Evolutionary conservation across 2,113 vertebrate genomes (phyloP).

Genomic region (Barnardius zonarius): DNA sequence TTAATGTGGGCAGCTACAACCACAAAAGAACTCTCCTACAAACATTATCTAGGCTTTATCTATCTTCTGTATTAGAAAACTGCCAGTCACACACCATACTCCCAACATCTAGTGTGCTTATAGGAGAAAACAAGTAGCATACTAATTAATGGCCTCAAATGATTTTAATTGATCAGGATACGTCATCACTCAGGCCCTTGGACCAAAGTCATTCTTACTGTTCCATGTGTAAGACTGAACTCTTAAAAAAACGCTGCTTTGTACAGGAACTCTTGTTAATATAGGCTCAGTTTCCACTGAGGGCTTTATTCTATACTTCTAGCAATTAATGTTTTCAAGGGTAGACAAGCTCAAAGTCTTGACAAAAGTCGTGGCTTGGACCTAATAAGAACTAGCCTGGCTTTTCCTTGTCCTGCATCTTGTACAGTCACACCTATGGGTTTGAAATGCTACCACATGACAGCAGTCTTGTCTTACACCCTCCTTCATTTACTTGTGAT

Average conservation of each 20-base stretch:
- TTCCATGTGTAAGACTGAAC: not conserved
- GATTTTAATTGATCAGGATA: not conserved
- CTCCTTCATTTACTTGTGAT: not conserved
- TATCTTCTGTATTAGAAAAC: not conserved
- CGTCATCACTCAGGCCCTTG: not conserved
- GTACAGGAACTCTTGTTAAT: not conserved
- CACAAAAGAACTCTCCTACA: not conserved
- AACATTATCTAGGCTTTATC: not conserved
- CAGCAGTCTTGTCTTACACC: not conserved
- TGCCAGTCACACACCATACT: not conserved
- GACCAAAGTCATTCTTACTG: not conserved
- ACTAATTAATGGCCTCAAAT: not conserved
- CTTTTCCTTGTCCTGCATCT: not conserved
- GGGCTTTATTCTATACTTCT: not conserved
- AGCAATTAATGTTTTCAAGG: not conserved
- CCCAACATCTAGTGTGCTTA: not conserved
- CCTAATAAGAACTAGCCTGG: not conserved
- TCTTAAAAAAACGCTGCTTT: not conserved
- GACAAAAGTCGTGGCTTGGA: not conserved
- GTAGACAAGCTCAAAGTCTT: not conserved
- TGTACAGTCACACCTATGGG: not conserved
- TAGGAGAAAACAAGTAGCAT: not conserved
- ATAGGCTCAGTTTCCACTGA: not conserved
- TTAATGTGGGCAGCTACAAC: not conserved
- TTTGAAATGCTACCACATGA: constrained; percentile 10